Percentiles rank a stretch among this genome's conserved stretches.
Conservation (phyloP, 2,113 vertebrate genomes). For the Sialia sialis region DNA sequence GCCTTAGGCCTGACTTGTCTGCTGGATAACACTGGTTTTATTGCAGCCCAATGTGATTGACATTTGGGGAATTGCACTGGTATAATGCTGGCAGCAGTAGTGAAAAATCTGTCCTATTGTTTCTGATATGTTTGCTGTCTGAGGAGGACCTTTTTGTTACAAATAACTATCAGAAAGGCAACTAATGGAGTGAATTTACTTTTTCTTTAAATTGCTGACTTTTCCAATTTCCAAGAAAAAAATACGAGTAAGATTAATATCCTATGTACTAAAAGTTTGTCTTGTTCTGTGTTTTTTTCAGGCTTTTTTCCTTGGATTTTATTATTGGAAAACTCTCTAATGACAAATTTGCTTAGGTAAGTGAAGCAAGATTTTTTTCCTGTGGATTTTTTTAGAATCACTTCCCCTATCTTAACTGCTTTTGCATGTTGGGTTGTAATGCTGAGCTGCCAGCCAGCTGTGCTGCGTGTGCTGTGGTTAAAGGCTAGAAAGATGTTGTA, state of each 20-base stretch:
- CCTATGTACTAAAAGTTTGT: not conserved
- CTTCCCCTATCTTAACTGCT: slow-evolving; percentile 22
- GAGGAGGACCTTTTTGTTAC: not conserved
- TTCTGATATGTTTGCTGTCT: not conserved
- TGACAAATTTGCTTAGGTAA: slow-evolving; percentile 57
- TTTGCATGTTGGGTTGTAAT: not conserved
- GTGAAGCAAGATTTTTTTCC: slow-evolving; percentile 5
- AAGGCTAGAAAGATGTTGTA: slow-evolving; percentile 13
- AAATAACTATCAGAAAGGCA: not conserved
- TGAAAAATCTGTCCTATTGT: slow-evolving; percentile 15
- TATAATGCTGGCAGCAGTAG: not conserved
- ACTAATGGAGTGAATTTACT: not conserved
- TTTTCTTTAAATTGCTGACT: not conserved
- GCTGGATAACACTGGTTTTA: not conserved
- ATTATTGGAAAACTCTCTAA: slow-evolving; percentile 11
- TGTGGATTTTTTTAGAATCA: not conserved
- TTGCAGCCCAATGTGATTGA: not conserved
- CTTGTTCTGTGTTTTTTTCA: not conserved
- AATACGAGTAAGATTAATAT: not conserved
- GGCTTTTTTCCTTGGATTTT: slow-evolving; percentile 35
- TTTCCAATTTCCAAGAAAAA: not conserved
- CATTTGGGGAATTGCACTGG: not conserved
- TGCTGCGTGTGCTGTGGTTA: slow-evolving; percentile 20
- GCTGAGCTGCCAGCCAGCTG: slow-evolving; percentile 32
- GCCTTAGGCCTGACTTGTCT: not conserved